Percentiles rank a stretch among this genome's conserved stretches.
phyloP scores from a whole-genome alignment of 2,797 vertebrate species.

The Hoplostethus mediterraneus region DNA sequence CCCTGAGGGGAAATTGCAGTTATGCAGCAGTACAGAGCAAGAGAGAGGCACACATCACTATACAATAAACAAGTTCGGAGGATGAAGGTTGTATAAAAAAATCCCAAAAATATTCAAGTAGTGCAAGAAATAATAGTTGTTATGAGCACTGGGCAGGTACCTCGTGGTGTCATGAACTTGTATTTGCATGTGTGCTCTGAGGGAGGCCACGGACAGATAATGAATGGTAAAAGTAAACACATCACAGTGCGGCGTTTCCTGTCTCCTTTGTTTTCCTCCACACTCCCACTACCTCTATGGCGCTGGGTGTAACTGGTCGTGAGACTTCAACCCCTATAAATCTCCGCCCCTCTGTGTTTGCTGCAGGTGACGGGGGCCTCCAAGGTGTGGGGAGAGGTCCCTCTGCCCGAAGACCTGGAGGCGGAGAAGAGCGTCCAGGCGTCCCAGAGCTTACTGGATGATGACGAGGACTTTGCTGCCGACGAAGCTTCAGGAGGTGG shows the following conservation, averaged over 20 bases:
- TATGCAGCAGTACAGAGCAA: too few relatives aligned
- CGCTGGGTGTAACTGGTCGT: conserved; percentile 57
- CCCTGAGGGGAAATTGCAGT: too few relatives aligned
- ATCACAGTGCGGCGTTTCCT: conserved; percentile 60
- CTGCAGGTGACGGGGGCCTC: conserved; percentile 83
- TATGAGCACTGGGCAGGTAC: not conserved
- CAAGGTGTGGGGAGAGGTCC: conserved; percentile 87
- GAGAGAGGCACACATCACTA: too few relatives aligned
- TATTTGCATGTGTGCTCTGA: conserved; percentile 37
- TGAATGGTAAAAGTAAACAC: conserved; percentile 69
- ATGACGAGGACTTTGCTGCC: conserved; percentile 85
- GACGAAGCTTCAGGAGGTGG: conserved; percentile 86
- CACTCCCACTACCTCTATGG: conserved; percentile 49
- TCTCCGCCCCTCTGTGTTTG: conserved; percentile 57
- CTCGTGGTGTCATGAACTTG: conserved; percentile 12
- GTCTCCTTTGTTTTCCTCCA: conserved; percentile 66
- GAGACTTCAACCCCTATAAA: conserved; percentile 72
- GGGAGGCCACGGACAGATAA: conserved; percentile 57
- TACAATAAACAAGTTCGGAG: too few relatives aligned
- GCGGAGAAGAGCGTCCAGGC: conserved; percentile 60
- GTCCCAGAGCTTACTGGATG: conserved; percentile 76
- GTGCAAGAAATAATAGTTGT: not conserved
- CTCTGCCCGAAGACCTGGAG: conserved; percentile 83
- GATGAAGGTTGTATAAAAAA: too few relatives aligned
- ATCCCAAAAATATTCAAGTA: too few relatives aligned